phyloP scores from a whole-genome alignment of 2,113 vertebrate genomes.

The Eptesicus fuscus region DNA sequence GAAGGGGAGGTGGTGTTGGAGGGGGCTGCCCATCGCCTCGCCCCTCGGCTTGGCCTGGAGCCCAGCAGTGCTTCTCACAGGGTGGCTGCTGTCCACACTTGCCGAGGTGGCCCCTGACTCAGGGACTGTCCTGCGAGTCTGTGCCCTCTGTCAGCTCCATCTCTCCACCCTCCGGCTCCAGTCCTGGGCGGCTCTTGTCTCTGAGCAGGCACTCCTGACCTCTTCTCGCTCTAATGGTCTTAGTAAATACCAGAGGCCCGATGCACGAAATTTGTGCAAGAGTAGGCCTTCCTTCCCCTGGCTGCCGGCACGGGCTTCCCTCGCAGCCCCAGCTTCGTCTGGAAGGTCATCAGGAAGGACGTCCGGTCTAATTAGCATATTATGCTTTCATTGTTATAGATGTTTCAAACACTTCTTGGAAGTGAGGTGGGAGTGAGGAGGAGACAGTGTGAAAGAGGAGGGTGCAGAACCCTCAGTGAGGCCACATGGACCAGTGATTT shows the following conservation, averaged over 20 bases:
- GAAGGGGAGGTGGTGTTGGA: no score
- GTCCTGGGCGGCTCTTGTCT: neutral
- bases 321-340: no score
- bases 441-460: neutral
- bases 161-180: neutral
- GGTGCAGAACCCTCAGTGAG: neutral
- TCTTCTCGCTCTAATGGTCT: neutral
- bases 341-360: no score
- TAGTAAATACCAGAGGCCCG: neutral
- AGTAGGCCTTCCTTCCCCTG: no score
- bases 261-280: no score
- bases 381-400: no score
- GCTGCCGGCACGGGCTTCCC: no score
- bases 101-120: neutral
- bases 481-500: neutral
- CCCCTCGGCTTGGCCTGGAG: neutral
- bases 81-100: neutral
- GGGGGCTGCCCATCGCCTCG: neutral
- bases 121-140: neutral
- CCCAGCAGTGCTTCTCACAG: neutral
- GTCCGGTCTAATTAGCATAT: no score
- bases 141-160: no score
- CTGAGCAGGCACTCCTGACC: neutral
- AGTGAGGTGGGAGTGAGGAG: fast-evolving
- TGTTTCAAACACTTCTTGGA: neutral